Base-by-base conservation (phyloP, 2,113 vertebrate genomes). In the Apus apus region DNA sequence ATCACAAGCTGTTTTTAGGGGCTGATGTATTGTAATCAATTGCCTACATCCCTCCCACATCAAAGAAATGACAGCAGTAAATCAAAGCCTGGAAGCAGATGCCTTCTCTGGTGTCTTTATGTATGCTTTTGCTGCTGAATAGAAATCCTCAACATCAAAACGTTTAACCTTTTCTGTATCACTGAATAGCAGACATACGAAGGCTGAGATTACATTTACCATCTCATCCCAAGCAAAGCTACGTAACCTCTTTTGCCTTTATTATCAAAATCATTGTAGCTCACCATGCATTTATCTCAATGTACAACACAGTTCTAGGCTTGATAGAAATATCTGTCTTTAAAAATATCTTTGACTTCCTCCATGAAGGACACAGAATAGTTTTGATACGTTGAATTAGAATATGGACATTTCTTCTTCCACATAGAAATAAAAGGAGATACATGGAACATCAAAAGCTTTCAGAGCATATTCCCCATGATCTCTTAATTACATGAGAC, bases 191-290 rank as follows among this genome's bases (percentile, higher is more conserved):
- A 94, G 68, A 43, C 62, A 9, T 53, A 34, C 92, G 95, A 51
- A 77, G 68, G 36, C 22, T 74, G 93, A 94, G 97, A 97, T 97
- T 97, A 68, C 40, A 25, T 20, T 93, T 97, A 97, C 92, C 81
- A 1, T 95, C 74, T 91, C 81, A 76, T 74, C 87, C 90, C 96
- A 97, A 95, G 61, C 85, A 87, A 90, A 94, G 86, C 72, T 57
- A 57, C 30, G 4, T 80, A 85, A 76, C 73, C n/a, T 88, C 16
- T 40, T 88, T 80, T 93, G 71, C 72, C 71, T 89, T 94, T 88
- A 34, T 83, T 84, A 84, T 67, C 56, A 88, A 81, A 91, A 75
- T 48, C 34, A 27, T 32, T 82, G 30, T 58, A 76, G 27, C 58
- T 76, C 38, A 71, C 64, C 94, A 82, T 94, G 18, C 61, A 51